phyloP scores from a whole-genome alignment of 2,797 vertebrate genomes.

The Cossypha dichroa region DNA sequence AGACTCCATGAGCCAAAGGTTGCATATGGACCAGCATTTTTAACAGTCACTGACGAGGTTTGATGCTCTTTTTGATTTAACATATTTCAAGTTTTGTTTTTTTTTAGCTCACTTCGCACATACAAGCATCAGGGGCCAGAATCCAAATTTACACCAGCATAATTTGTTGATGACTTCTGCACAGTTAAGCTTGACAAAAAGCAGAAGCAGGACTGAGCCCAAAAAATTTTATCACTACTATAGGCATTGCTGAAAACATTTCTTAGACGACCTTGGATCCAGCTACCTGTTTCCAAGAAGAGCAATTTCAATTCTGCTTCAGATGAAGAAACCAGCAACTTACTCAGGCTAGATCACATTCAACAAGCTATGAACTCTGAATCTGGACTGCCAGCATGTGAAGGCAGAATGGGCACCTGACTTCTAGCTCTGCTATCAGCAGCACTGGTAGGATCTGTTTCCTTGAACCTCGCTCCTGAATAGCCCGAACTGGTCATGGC shows the following conservation, averaged over 20 bases:
- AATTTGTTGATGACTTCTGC: constrained; percentile 59
- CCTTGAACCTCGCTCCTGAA: not conserved
- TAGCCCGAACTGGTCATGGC: not conserved
- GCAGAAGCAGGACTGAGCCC: constrained; percentile 20
- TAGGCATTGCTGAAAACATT: constrained; percentile 2
- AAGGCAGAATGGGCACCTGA: not conserved
- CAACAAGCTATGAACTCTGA: not conserved
- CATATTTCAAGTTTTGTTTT: constrained; percentile 51
- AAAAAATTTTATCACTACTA: not conserved
- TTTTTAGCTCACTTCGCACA: constrained; percentile 29
- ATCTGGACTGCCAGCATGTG: not conserved
- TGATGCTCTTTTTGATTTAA: constrained; percentile 66
- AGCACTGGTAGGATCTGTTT: not conserved
- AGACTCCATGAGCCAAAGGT: constrained; percentile 57
- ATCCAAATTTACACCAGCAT: constrained; percentile 59
- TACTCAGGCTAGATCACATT: not conserved
- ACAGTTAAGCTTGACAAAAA: constrained; percentile 48
- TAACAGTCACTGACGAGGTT: constrained; percentile 42
- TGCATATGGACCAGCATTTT: constrained; percentile 62
- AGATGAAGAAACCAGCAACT: not conserved
- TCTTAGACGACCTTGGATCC: not conserved
- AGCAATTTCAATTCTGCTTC: not conserved
- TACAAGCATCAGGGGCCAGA: constrained; percentile 32
- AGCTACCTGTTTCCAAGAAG: not conserved
- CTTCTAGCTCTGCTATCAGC: not conserved